Evolutionary conservation across 2,113 vertebrate genomes (phyloP), one percentile per base, ranked within the genome.

Genomic region (Piaya cayana): DNA sequence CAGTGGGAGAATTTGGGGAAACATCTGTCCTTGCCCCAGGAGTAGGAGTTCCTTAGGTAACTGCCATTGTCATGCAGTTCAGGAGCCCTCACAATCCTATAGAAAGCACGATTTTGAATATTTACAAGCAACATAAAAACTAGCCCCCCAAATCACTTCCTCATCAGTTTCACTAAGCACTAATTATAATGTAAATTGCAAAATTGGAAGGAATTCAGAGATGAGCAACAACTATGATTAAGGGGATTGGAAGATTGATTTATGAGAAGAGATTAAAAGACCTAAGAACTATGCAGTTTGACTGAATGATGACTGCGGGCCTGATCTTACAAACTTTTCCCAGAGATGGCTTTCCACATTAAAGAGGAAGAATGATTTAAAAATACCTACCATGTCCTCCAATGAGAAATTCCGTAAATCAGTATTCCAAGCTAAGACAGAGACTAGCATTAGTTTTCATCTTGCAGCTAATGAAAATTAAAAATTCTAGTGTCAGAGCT

Each of bases 121-220:
- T 91, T 87, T 93, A 95, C 79, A 92, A 81, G 86, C 86, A 91
- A 69, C 42, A 86, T 82, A 95, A 94, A 84, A 95, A 64, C 67
- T 95, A 81, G 91, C 68, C 95, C 82, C 83, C 4, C 69, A 93
- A 94, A 95, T 86, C 68, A 92, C 87, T 94, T 96, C 95, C 92
- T 97, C 86, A 93, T 96, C 91, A 82, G 75, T 94, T 97, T 93
- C 64, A 37, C 81, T 96, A 96, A 96, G 82, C 85, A 42, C n/a
- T 96, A 96, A 96, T 97, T 96, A 96, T 91, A 93, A 87, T 78
- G 90, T 95, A 96, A 96, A 94, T 92, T 91, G 88, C 59, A 96
- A 90, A 97, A 87, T 63, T 97, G 94, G 93, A 96, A 95, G 78
- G 92, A 93, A 96, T 93, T 97, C 90, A 95, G 94, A 96, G 83